Evolutionary conservation across 2,888 invertebrate genomes (phyloP).

Genomic region (Bursaphelenchus okinawaensis): DNA sequence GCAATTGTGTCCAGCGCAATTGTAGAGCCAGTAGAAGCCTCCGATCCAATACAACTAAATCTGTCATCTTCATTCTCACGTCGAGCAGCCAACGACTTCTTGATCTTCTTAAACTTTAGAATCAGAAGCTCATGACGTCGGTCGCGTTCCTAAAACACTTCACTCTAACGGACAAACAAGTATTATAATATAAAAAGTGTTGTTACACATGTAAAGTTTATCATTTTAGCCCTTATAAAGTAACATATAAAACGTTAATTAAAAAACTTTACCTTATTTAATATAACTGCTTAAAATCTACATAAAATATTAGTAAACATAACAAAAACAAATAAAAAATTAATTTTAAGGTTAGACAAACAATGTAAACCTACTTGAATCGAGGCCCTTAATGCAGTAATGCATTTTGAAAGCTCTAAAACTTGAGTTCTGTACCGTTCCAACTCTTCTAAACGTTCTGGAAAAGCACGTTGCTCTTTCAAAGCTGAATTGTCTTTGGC

Average conservation of each 20-base stretch:
- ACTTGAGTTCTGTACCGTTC: constrained; percentile 45
- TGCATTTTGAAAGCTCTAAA: constrained; percentile 55
- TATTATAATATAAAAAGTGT: no score
- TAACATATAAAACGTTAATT: no score
- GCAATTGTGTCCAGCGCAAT: constrained; percentile 51
- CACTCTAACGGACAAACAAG: neutral
- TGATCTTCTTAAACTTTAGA: constrained; percentile 45
- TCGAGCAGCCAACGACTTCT: constrained; percentile 14
- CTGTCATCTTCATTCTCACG: constrained; percentile 30
- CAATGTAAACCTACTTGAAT: constrained; percentile 32
- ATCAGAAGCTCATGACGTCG: constrained; percentile 49
- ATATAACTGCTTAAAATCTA: neutral
- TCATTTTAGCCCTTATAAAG: no score
- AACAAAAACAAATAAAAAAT: constrained; percentile 1
- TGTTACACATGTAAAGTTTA: no score
- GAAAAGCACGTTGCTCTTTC: constrained; percentile 50
- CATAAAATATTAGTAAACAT: neutral
- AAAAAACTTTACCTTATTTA: neutral
- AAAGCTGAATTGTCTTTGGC: constrained; percentile 46
- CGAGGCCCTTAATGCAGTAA: constrained; percentile 50
- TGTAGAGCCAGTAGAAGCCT: constrained; percentile 48
- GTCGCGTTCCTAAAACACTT: constrained; percentile 47
- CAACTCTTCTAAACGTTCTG: constrained; percentile 54
- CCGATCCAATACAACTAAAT: constrained; percentile 39
- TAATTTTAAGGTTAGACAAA: constrained; percentile 9